These are phyloP conservation scores for Drosophila vallismaia DNA, from an alignment of 2,888 invertebrate genomes.

Conservation along the genomic window DNA sequence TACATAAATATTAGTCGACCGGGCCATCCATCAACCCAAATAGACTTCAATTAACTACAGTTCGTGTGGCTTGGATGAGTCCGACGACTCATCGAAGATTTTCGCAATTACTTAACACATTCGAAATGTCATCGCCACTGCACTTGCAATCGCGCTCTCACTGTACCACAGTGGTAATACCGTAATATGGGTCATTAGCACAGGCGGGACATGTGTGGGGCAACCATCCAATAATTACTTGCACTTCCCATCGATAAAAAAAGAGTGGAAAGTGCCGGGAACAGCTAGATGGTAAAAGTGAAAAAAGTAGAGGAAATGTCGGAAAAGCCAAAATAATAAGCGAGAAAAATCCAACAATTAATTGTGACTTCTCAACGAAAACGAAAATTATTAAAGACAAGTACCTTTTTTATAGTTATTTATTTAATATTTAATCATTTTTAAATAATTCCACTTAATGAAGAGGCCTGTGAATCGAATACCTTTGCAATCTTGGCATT, in stretches of 20 bases:
- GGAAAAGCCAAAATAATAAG: background rate
- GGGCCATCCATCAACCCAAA: conserved; percentile 37
- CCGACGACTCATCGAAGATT: conserved; percentile 51
- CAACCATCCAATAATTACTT: conserved; percentile 52
- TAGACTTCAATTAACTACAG: conserved; percentile 43
- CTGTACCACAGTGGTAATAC: conserved; percentile 23
- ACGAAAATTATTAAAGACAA: too few relatives aligned
- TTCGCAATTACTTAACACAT: conserved; percentile 53
- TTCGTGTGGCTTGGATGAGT: background rate
- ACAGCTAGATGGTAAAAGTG: conserved; percentile 2
- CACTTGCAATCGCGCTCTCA: conserved; percentile 31
- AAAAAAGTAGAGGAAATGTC: conserved; percentile 1
- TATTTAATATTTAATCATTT: background rate
- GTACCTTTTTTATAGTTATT: background rate
- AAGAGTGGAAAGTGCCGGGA: background rate
- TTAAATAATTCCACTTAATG: background rate
- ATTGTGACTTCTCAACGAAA: too few relatives aligned
- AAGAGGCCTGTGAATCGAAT: conserved; percentile 16
- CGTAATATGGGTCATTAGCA: conserved; percentile 73
- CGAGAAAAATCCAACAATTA: too few relatives aligned
- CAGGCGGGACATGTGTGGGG: conserved; percentile 29
- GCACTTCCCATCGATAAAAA: conserved; percentile 26
- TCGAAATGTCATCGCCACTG: conserved; percentile 39
- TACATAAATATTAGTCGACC: conserved; percentile 2
- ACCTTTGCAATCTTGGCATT: conserved; percentile 24